Conservation (phyloP, 2,888 invertebrate genomes). For the Drosophila mulleri region DNA sequence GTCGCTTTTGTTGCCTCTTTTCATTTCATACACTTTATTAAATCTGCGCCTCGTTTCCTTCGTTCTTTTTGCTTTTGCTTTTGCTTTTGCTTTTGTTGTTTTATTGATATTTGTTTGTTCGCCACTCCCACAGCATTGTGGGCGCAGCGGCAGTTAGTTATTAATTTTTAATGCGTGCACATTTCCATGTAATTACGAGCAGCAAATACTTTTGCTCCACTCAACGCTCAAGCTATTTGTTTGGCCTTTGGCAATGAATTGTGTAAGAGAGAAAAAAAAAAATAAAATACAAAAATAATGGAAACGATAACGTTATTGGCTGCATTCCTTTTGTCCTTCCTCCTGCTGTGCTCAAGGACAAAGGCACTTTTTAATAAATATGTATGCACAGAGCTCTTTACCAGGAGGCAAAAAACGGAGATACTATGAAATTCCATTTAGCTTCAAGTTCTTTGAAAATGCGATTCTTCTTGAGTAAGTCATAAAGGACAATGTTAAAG, state of each 20-base stretch:
- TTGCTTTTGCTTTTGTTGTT: background rate
- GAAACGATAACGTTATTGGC: conserved; percentile 69
- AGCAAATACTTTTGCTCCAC: conserved; percentile 49
- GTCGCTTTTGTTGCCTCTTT: conserved; percentile 37
- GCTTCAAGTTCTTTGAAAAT: conserved; percentile 12
- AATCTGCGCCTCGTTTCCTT: conserved; percentile 41
- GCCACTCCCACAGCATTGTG: conserved; percentile 24
- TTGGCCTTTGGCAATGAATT: conserved; percentile 73
- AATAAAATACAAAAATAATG: conserved; percentile 16
- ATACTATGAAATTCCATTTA: conserved; percentile 16
- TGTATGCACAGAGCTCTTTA: conserved; percentile 15
- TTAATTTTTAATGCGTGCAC: conserved; percentile 76
- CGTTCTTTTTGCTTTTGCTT: too few species aligned
- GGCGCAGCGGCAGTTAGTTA: conserved; percentile 66
- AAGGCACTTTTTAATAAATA: conserved; percentile 56
- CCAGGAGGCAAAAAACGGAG: conserved; percentile 7
- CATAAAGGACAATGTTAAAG: background rate
- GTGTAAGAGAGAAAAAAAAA: conserved; percentile 30
- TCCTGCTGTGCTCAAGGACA: conserved; percentile 38
- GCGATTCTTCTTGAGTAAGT: background rate
- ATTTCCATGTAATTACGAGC: conserved; percentile 69
- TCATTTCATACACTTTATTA: conserved; percentile 64
- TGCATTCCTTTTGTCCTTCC: conserved; percentile 50
- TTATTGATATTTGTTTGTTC: conserved; percentile 40
- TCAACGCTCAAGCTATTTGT: conserved; percentile 64